Evolutionary conservation across 2,113 vertebrate species (phyloP).

Genomic region (Gracilinanus agilis): DNA sequence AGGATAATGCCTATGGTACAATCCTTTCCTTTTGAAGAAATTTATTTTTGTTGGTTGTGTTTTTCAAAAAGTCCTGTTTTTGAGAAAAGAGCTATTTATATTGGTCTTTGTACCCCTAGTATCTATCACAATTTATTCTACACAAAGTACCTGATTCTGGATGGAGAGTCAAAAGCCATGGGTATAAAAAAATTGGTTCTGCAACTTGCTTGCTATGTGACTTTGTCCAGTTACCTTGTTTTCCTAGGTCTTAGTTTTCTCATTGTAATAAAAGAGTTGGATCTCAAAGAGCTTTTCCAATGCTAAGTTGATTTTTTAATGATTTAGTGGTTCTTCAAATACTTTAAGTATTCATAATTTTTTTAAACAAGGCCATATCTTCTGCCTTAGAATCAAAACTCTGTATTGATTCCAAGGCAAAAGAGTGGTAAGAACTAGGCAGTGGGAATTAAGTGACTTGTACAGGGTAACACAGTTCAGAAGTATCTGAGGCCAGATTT

Average conservation of each 20-base stretch:
- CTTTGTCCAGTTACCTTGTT: neutral
- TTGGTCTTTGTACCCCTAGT: too few species aligned
- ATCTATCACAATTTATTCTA: too few species aligned
- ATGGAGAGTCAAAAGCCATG: neutral
- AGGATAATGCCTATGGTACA: neutral
- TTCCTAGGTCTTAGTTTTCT: neutral
- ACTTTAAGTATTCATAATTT: slow-evolving; percentile 23
- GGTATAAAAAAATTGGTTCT: neutral
- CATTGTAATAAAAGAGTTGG: neutral
- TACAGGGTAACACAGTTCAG: too few species aligned
- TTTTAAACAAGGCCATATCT: neutral
- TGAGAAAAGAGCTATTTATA: too few species aligned
- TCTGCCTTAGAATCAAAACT: too few species aligned
- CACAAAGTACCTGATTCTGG: too few species aligned
- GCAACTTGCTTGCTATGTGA: neutral
- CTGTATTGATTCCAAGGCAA: too few species aligned
- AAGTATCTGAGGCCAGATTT: too few species aligned
- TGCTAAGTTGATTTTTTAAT: too few species aligned
- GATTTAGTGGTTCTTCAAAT: neutral
- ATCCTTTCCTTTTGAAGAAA: neutral
- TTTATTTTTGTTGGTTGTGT: neutral
- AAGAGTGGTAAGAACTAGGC: too few species aligned
- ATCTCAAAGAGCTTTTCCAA: too few species aligned
- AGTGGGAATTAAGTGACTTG: too few species aligned
- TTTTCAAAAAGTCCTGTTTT: neutral